Evolutionary conservation across 2,797 vertebrate genomes (phyloP).

Genomic region (Acanthopagrus latus): DNA sequence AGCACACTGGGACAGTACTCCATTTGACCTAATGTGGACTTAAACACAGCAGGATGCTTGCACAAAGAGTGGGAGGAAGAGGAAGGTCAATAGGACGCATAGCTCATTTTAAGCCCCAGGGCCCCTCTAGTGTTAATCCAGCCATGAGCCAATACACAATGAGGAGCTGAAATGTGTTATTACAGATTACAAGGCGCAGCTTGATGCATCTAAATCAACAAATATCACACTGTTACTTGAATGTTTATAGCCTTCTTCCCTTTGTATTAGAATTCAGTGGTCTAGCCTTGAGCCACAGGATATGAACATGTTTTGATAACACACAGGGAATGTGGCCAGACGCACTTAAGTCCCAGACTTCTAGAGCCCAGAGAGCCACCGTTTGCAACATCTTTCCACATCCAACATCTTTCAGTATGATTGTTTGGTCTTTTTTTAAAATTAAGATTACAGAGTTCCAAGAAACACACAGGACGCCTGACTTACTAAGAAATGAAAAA

Average conservation of each 20-base stretch:
- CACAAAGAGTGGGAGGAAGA: neutral
- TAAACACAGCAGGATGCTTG: slow-evolving; percentile 2
- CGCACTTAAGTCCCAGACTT: neutral
- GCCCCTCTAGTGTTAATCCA: neutral
- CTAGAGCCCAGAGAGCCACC: neutral
- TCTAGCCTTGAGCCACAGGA: neutral
- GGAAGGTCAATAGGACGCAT: neutral
- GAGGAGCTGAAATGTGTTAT: slow-evolving; percentile 7
- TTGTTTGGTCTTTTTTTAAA: neutral
- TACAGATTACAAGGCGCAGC: neutral
- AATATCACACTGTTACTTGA: neutral
- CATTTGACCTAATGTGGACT: neutral
- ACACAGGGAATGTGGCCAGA: neutral
- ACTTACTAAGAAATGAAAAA: neutral
- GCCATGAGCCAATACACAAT: neutral
- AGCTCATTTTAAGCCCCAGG: neutral
- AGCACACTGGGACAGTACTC: neutral
- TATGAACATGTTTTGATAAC: slow-evolving; percentile 19
- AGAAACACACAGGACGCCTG: neutral
- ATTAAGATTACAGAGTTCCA: neutral
- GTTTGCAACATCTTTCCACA: neutral
- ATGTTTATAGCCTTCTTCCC: neutral
- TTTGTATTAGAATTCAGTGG: neutral
- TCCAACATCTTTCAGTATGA: neutral
- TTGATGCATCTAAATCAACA: neutral